Evolutionary conservation across 1,140 invertebrate species (phyloP), one percentile per base, ranked within the genome.

Genomic region (Cotesia typhae): DNA sequence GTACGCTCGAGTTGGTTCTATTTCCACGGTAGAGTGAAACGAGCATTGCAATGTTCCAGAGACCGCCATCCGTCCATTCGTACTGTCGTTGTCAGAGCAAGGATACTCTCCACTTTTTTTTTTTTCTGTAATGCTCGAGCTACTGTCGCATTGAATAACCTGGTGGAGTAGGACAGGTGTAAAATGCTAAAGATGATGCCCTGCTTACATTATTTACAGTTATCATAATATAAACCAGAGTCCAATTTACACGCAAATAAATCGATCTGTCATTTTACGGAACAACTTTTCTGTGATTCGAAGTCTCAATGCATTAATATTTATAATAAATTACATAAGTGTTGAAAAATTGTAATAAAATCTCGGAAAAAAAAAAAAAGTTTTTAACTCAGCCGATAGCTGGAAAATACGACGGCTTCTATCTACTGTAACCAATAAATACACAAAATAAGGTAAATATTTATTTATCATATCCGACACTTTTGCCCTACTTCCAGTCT

Each of bases 381-480:
- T 47, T 47, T 9, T 47, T 10, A 47, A 47, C 41, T 47, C 41
- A 3, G 41, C 6, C 41, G 10, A 10, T 28, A 3, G 28, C 28
- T 28, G 41, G 41, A 47, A 47, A 47, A 47, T 47, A 10, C 41
- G 10, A 47, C 2, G 28, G 28, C 28, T 28, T 28, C 41, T 10
- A 6, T 9, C 6, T 47, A 47, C 41, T 47, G 41, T 47, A 47
- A 47, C 6, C 6, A 47, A 60, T 60, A 12, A 28, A 12, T 70
- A 70, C 61, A 41, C 12, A 59, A 75, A 74, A 71, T 71, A 55
- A 51, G 60, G 70, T 76, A 76, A 81, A 82, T 81, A 83, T 82
- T 83, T 80, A 82, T 82, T 81, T 79, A 83, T 83, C 75, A 75
- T 63, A 47, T 57, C 35, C 14, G 20, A 59, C 37, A 17, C 55